Percentiles rank a stretch among this genome's conserved stretches.
phyloP scores from a whole-genome alignment of 2,113 vertebrate species.

The Helogale parvula region DNA sequence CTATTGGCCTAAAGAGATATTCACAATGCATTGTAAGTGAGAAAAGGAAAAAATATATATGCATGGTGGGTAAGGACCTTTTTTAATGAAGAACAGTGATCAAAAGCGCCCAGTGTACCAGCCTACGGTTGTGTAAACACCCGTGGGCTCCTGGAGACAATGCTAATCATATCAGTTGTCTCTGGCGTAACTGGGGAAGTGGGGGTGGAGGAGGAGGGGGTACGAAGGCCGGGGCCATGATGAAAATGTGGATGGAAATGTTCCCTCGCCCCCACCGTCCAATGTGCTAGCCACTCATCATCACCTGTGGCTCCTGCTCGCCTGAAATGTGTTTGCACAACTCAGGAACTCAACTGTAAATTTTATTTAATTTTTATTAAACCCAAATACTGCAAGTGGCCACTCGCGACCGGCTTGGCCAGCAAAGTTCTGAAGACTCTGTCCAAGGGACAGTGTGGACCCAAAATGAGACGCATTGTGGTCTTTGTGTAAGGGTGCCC shows the following conservation, averaged over 20 bases:
- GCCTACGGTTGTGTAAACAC: neutral
- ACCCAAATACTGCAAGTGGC: neutral
- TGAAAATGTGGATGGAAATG: neutral
- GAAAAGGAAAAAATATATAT: neutral
- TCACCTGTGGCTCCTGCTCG: neutral
- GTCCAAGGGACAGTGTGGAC: neutral
- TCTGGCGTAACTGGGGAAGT: rapidly evolving
- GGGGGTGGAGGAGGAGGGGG: no score
- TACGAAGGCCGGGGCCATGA: no score
- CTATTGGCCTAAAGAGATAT: neutral
- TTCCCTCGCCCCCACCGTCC: rapidly evolving
- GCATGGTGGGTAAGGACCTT: neutral
- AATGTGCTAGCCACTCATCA: no score
- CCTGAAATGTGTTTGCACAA: neutral
- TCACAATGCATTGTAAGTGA: neutral
- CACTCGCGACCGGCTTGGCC: rapidly evolving
- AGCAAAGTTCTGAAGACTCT: neutral
- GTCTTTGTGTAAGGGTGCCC: neutral
- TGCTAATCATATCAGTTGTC: neutral
- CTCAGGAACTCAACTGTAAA: neutral
- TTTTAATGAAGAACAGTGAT: neutral
- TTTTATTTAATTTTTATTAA: neutral
- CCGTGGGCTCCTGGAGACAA: neutral
- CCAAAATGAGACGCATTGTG: neutral
- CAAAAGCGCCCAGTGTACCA: neutral